These are phyloP conservation scores for Chironomus tentans DNA, from an alignment of 2,888 invertebrate genomes.

Conservation along the genomic window DNA sequence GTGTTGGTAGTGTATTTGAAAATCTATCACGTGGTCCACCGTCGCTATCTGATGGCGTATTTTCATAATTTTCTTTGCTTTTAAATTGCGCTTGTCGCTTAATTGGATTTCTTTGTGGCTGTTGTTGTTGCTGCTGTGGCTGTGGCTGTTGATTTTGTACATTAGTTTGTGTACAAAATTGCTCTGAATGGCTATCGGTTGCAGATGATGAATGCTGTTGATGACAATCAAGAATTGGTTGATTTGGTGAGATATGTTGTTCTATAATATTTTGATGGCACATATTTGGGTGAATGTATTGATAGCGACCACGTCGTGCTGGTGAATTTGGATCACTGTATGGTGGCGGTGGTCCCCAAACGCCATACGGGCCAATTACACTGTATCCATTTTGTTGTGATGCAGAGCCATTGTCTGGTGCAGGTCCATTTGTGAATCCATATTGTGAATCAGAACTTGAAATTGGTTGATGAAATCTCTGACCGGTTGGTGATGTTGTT, in stretches of 20 bases:
- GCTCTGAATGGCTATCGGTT: slow-evolving; percentile 32
- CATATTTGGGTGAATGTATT: slow-evolving; percentile 33
- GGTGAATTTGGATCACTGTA: slow-evolving; percentile 74
- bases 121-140: slow-evolving; percentile 20
- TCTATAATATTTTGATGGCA: slow-evolving; percentile 29
- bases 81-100: slow-evolving; percentile 37
- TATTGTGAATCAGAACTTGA: slow-evolving; percentile 75
- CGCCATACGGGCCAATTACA: slow-evolving; percentile 48
- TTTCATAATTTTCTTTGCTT: slow-evolving; percentile 48
- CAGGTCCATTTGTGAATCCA: slow-evolving; percentile 52
- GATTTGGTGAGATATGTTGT: slow-evolving; percentile 30
- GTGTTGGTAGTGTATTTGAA: slow-evolving; percentile 47
- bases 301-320: slow-evolving; percentile 46
- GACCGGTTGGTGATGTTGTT: background rate
- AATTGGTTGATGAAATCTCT: slow-evolving; percentile 49
- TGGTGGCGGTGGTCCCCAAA: slow-evolving; percentile 86
- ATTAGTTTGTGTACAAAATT: slow-evolving; percentile 30
- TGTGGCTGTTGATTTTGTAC: slow-evolving; percentile 26
- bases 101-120: slow-evolving; percentile 33
- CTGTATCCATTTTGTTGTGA: slow-evolving; percentile 46
- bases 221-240: slow-evolving; percentile 31
- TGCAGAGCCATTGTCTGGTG: slow-evolving; percentile 31
- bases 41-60: slow-evolving; percentile 45
- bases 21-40: slow-evolving; percentile 35
- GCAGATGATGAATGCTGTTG: slow-evolving; percentile 29